These are phyloP conservation scores for Sterna hirundo DNA, from an alignment of 2,113 vertebrate genomes.

Conservation along the genomic window DNA sequence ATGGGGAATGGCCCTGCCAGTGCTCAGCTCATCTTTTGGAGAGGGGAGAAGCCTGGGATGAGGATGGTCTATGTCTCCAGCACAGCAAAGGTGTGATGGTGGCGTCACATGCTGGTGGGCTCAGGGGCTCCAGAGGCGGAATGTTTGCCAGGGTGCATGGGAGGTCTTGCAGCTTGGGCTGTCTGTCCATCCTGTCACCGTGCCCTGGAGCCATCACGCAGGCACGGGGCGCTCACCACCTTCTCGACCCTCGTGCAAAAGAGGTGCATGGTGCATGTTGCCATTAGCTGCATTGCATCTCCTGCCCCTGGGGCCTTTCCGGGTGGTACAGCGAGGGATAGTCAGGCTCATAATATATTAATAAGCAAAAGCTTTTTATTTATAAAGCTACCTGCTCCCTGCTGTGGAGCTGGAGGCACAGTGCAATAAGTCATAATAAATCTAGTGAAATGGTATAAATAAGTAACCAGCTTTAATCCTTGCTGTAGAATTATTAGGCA, in stretches of 20 bases:
- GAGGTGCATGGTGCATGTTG: background rate
- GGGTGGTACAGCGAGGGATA: background rate
- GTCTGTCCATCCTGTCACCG: background rate
- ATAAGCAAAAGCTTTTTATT: background rate
- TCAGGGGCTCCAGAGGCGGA: fast-evolving
- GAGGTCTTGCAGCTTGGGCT: background rate
- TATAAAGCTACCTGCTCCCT: background rate
- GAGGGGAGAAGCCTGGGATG: background rate
- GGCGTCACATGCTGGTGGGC: fast-evolving
- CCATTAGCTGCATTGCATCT: background rate
- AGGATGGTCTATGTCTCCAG: background rate
- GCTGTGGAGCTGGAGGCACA: background rate
- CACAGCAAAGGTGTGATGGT: background rate
- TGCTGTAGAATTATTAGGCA: background rate
- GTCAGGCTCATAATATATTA: background rate
- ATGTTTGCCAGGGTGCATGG: background rate
- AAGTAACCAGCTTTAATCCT: background rate
- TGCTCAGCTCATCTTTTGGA: background rate
- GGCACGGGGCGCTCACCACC: fast-evolving
- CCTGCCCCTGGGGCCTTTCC: background rate
- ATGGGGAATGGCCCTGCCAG: background rate
- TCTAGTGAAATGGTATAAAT: background rate
- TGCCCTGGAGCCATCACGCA: fast-evolving
- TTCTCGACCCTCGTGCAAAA: background rate
- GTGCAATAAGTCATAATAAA: background rate